These are phyloP conservation scores for Eretmodus cyanostictus DNA, from an alignment of 2,113 vertebrate species.

Conservation along the genomic window DNA sequence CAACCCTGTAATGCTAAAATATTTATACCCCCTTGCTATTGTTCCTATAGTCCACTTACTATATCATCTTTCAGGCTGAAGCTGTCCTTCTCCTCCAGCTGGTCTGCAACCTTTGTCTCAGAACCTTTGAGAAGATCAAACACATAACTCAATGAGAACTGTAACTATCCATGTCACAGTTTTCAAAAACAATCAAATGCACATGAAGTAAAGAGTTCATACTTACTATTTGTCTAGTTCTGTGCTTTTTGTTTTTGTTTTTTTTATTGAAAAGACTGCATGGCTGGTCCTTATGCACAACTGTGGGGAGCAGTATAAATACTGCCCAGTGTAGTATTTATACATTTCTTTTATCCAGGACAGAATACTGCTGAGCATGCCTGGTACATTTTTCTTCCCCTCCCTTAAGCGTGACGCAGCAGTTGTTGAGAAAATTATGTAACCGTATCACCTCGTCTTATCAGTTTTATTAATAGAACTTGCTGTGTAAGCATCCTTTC, in stretches of 20 bases:
- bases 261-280: background rate
- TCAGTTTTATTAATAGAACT: background rate
- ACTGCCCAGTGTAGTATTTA: background rate
- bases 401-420: background rate
- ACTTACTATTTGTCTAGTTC: background rate
- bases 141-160: background rate
- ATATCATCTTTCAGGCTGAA: constrained; percentile 46
- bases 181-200: background rate
- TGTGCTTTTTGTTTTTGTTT: background rate
- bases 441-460: background rate
- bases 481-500: background rate
- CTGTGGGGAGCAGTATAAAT: background rate
- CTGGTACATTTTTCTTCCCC: background rate
- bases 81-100: constrained; percentile 40
- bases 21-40: background rate
- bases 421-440: background rate
- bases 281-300: background rate
- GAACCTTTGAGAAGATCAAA: constrained; percentile 54
- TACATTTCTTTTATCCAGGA: background rate
- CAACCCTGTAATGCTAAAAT: background rate
- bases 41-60: constrained; percentile 41
- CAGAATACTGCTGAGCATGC: background rate
- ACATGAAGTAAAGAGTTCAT: background rate
- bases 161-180: background rate
- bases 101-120: constrained; percentile 21